Conservation (phyloP, 2,888 invertebrate genomes). For the Ryuthela nishihirai region DNA sequence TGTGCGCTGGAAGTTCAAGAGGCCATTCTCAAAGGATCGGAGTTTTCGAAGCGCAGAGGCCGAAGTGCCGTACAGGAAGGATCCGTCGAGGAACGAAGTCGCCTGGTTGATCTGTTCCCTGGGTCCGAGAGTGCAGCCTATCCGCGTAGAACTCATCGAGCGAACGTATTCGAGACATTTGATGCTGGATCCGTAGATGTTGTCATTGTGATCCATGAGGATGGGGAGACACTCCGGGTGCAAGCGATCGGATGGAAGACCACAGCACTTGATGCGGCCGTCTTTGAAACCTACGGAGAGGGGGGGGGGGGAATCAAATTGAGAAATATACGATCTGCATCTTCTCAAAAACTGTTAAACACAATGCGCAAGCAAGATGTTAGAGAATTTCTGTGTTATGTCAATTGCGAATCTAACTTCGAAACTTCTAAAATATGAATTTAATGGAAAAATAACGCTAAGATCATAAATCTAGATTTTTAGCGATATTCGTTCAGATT, state of each 20-base stretch:
- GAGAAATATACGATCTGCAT: too few relatives aligned
- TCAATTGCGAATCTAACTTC: too few relatives aligned
- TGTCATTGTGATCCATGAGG: conserved; percentile 41
- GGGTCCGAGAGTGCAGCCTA: conserved; percentile 56
- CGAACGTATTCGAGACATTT: conserved; percentile 53
- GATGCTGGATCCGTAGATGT: conserved; percentile 21
- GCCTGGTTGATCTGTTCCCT: conserved; percentile 59
- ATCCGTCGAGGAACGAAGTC: conserved; percentile 70
- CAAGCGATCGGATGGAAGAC: conserved; percentile 45
- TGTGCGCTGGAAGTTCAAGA: conserved; percentile 52
- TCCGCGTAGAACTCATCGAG: conserved; percentile 52
- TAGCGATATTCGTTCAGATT: too few relatives aligned
- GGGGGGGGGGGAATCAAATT: too few relatives aligned
- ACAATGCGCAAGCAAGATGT: too few relatives aligned
- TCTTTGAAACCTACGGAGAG: conserved; percentile 52
- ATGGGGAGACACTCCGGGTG: conserved; percentile 54
- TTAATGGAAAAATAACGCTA: too few relatives aligned
- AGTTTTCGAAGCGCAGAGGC: conserved; percentile 62
- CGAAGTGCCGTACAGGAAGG: conserved; percentile 73
- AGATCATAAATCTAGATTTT: too few relatives aligned
- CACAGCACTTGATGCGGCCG: conserved; percentile 56
- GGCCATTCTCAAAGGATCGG: conserved; percentile 65
- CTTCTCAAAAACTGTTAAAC: too few relatives aligned
- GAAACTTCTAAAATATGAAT: too few relatives aligned
- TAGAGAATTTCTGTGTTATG: too few relatives aligned